phyloP scores from a whole-genome alignment of 2,113 vertebrate genomes.

The Climacteris rufus region DNA sequence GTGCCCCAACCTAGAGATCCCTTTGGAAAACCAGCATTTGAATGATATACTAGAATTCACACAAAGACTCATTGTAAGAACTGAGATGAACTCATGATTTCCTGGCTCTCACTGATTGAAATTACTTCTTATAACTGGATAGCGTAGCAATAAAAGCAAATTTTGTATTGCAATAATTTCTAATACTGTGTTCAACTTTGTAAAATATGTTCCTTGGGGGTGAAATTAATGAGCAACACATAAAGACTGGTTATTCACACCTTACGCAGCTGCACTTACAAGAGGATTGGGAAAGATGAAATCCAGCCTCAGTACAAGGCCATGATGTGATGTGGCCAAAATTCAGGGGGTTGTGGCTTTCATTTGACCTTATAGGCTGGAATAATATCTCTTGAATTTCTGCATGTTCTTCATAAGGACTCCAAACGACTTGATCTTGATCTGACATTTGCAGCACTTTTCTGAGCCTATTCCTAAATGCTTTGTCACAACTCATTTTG shows the following conservation, averaged over 20 bases:
- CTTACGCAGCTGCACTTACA: background rate
- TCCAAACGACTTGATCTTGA: background rate
- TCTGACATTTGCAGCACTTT: background rate
- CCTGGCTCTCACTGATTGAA: background rate
- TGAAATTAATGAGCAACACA: conserved; percentile 14
- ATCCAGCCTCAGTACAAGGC: background rate
- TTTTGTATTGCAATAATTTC: background rate
- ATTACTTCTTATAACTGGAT: background rate
- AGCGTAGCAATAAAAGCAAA: background rate
- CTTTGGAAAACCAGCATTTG: background rate
- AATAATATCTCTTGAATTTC: background rate
- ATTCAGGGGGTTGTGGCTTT: background rate
- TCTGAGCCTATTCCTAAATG: background rate
- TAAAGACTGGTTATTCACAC: conserved; percentile 37
- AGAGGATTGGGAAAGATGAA: conserved; percentile 16
- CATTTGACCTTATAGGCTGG: background rate
- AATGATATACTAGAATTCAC: background rate
- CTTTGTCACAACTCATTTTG: background rate
- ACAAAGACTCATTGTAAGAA: conserved; percentile 6
- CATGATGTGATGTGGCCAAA: background rate
- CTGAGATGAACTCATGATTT: conserved; percentile 23
- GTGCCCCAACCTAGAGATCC: background rate
- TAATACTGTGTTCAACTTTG: background rate
- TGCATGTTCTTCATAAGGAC: background rate
- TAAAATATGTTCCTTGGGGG: conserved; percentile 23